Evolutionary conservation across 2,113 vertebrate genomes (phyloP).

Genomic region (Equus przewalskii): DNA sequence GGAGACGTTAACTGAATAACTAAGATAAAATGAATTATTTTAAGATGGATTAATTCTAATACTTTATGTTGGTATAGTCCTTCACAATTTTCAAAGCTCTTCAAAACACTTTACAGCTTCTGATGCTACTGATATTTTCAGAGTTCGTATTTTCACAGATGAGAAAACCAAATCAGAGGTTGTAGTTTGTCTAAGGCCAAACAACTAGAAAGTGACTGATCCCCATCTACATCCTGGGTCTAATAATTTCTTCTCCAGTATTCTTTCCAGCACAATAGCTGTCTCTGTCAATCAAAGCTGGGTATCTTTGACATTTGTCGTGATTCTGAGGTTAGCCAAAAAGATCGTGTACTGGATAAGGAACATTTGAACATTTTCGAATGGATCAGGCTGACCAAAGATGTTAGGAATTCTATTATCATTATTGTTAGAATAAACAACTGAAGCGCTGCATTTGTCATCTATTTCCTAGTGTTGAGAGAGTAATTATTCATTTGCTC

Average conservation of each 20-base stretch:
- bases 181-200: not conserved
- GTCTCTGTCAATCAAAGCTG: not conserved
- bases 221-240: not conserved
- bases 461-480: not conserved
- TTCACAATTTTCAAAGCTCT: slow-evolving; percentile 1
- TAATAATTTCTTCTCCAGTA: not conserved
- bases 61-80: not conserved
- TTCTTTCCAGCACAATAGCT: not conserved
- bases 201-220: not conserved
- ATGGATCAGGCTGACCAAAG: not conserved
- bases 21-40: slow-evolving; percentile 25
- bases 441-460: not conserved
- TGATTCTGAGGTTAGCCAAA: slow-evolving; percentile 6
- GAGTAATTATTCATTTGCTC: slow-evolving; percentile 28
- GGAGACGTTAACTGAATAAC: not conserved
- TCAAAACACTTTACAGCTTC: not conserved
- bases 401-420: not conserved
- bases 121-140: slow-evolving; percentile 47
- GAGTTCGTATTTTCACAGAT: slow-evolving; percentile 17
- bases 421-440: not conserved
- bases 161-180: not conserved
- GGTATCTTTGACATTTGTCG: not conserved
- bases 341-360: not conserved
- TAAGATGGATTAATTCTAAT: not conserved
- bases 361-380: not conserved